These are phyloP conservation scores for Bombyx mandarina DNA, from an alignment of 1,140 invertebrate genomes.

Conservation along the genomic window DNA sequence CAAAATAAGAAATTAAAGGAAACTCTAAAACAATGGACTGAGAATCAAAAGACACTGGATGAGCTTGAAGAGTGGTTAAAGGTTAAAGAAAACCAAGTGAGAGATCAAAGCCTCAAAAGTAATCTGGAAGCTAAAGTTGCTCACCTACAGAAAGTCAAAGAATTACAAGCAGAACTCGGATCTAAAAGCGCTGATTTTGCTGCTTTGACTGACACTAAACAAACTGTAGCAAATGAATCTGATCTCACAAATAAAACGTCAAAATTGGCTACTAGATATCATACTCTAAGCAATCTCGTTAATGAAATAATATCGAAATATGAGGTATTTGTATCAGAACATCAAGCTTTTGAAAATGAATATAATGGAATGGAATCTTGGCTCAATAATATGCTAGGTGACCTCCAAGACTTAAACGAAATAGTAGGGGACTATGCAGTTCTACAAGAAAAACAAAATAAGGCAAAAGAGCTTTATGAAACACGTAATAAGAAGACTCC, in stretches of 20 bases:
- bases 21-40: constrained; percentile 82
- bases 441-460: constrained; percentile 88
- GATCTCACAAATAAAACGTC: constrained; percentile 83
- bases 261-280: constrained; percentile 86
- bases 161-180: constrained; percentile 81
- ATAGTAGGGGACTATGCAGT: constrained; percentile 89
- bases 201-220: constrained; percentile 78
- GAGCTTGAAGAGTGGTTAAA: constrained; percentile 87
- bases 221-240: constrained; percentile 82
- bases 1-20: constrained; percentile 79
- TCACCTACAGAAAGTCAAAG: constrained; percentile 85
- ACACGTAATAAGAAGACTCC: constrained; percentile 84
- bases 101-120: constrained; percentile 91
- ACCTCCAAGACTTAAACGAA: constrained; percentile 84
- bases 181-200: constrained; percentile 81
- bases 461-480: constrained; percentile 86
- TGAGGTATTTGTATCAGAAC: constrained; percentile 88
- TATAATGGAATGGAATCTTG: constrained; percentile 83
- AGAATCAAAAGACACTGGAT: constrained; percentile 85
- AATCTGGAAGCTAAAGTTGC: constrained; percentile 85
- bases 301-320: constrained; percentile 86
- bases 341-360: constrained; percentile 84
- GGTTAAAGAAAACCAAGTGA: constrained; percentile 85
- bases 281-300: constrained; percentile 85
- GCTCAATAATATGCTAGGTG: constrained; percentile 79